Percentiles rank a stretch among this genome's conserved stretches.
Evolutionary conservation across 92 coral and sea anemone species (phyloP).

Genomic region (Ricordea florida): DNA sequence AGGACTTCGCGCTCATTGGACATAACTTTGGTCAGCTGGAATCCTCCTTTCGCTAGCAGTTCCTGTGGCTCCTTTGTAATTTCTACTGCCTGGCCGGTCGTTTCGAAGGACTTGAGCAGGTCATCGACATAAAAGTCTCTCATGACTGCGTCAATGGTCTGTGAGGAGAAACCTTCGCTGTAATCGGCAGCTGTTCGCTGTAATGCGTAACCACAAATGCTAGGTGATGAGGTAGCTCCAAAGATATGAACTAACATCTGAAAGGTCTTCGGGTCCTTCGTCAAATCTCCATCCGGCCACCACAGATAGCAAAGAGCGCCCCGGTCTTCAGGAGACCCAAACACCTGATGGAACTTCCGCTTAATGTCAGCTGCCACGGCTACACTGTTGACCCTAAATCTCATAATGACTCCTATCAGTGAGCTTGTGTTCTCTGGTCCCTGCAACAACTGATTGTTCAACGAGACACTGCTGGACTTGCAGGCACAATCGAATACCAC

Average conservation of each 20-base stretch:
- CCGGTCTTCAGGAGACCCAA: slow-evolving; percentile 68
- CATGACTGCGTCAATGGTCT: slow-evolving; percentile 40
- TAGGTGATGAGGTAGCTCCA: slow-evolving; percentile 65
- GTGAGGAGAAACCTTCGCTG: slow-evolving; percentile 20
- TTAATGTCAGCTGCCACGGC: slow-evolving; percentile 63
- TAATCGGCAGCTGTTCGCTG: slow-evolving; percentile 53
- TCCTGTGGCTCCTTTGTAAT: slow-evolving; percentile 52
- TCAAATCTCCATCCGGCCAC: slow-evolving; percentile 58
- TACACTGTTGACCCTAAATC: slow-evolving; percentile 54
- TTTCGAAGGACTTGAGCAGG: slow-evolving; percentile 53
- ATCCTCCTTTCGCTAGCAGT: slow-evolving; percentile 48
- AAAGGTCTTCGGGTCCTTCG: slow-evolving; percentile 28
- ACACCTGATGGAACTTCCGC: slow-evolving; percentile 72
- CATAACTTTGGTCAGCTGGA: slow-evolving; percentile 56
- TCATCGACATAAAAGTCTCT: slow-evolving; percentile 64
- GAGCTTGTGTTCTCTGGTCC: slow-evolving; percentile 71
- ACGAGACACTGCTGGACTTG: slow-evolving; percentile 49
- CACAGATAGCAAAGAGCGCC: slow-evolving; percentile 71
- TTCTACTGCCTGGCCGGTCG: slow-evolving; percentile 44
- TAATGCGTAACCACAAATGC: slow-evolving; percentile 57
- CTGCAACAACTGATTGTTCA: slow-evolving; percentile 62
- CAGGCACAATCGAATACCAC: slow-evolving; percentile 76
- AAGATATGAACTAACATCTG: slow-evolving; percentile 65
- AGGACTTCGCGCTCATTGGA: slow-evolving; percentile 58
- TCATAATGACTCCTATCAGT: slow-evolving; percentile 57